Evolutionary conservation across 2,113 vertebrate species (phyloP), one percentile per base, ranked within the genome.

Genomic region (Lepus europaeus): DNA sequence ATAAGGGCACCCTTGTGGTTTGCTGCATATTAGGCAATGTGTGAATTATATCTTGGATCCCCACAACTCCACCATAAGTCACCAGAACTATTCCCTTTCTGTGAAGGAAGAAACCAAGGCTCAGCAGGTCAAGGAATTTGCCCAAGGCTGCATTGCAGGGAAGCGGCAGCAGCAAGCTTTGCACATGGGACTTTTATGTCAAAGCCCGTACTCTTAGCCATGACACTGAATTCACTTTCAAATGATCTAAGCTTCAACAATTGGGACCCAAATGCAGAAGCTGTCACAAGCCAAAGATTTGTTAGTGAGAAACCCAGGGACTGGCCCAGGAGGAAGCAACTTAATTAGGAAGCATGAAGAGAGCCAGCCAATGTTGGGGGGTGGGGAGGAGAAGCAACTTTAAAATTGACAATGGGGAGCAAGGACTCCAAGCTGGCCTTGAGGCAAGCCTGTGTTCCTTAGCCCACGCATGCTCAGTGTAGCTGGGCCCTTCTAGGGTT

Each of bases 251-350:
- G 70, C 53, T 84, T 96, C 78, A 85, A 93, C 87, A 80, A 81
- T 13, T 66, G 70, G 89, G 56, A 53, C 39, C 25, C 59, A 70
- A 91, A 94, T 27, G 61, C 77, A 94, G 92, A 97, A 73, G 68
- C 70, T 83, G 73, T 69, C 53, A 84, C 29, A 81, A 87, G 72
- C 79, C 89, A 94, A 80, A 96, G 56, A 16, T 76, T 29, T 84
- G 61, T 94, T 82, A 89, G 36, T 94, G 78, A 97, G 90, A 96
- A 96, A 56, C 22, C 59, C 53, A 91, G 87, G 83, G 80, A 84
- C 59, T 86, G 93, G 86, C 72, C 68, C n/a, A 87, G 76, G 93
- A 90, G 85, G 66, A 93, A 90, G 78, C 81, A 85, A 68, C 68
- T 81, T 56, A 63, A 4, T 59, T 56, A 89, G 39, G 63, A 94